Base-by-base conservation (phyloP, 2,113 vertebrate genomes). In the Lycocorax pyrrhopterus region DNA sequence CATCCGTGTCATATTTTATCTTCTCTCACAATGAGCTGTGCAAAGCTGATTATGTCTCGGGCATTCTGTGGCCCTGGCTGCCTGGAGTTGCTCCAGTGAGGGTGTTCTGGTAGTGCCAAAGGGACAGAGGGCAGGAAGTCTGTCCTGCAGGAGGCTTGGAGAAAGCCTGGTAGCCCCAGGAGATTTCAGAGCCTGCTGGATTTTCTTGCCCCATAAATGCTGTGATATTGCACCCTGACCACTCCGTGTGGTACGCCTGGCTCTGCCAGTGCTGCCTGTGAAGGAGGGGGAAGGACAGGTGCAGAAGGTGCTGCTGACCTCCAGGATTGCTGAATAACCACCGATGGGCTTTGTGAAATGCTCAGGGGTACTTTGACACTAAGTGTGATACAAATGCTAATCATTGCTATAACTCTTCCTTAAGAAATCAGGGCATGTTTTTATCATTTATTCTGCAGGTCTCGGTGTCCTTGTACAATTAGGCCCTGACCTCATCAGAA, bases 171-270 rank as follows among this genome's bases (percentile, higher is more conserved):
- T 3, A 53, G 16, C 12, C 52, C 20, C 44, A 29, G 80, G 64
- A 73, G n/a, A 9, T 75, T 69, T n/a, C 44, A 44, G 63, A 84
- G 33, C 30, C 51, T 37, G 26, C 2, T 59, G 47, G 64, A 12
- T 55, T 86, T 56, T 2, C 11, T 89, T 43, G 10, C 10, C 75
- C 76, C 25, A 9, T 56, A 33, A 77, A 63, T 25, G 25, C 12
- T 47, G 32, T 37, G 44, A 0, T 35, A 20, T 12, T 63, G 27
- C 44, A 52, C 52, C 39, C 39, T 51, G 59, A 33, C 49, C 12
- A 2, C 7, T 78, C 37, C 0, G 2, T n/a, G 59, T 17, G 16
- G 7, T 12, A 14, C 4, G 13, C 16, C 37, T 3, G 1, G 37
- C n/a, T 43, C 46, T 41, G 58, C 25, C 35, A 7, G 46, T 1